Base-by-base conservation (phyloP, 2,113 vertebrate species). In the human (Homo sapiens) region DNA sequence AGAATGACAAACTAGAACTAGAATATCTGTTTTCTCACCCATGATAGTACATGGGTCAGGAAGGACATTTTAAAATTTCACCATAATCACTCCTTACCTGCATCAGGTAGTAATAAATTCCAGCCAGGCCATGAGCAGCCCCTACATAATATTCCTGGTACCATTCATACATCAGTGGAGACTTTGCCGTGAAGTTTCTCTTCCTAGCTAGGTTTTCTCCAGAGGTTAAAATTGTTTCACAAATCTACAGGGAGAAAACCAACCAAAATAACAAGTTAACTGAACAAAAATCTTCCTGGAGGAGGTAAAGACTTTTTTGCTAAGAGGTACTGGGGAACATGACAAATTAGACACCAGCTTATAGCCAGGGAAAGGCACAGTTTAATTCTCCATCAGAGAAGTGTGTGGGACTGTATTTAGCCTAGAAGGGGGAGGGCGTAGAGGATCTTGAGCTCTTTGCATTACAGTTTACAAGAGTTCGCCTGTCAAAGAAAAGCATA, bases 91-190 rank as follows among this genome's bases (percentile, higher is more conserved):
- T 38, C 89, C 98, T 98, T 96, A 99, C 99, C 99, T 99, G 99
- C 99, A 99, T 99, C 94, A 99, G 99, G 97, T 98, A 99, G 97
- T 99, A 99, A 96, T 99, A 99, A 98, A 99, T 99, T 75, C 99
- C 99, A 8, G 99, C 99, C 89, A 99, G 98, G 22, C 99, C 99
- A 8, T 99, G 99, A 52, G 99, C 99, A 1, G 99, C 99, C 5
- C 99, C 99, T 0, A 99, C 99, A 0, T 99, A 99, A 98, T 99
- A 99, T 95, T 99, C 99, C 97, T 99, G 99, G 98, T 99, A 99
- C 99, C 99, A 99, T 97, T 99, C 99, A 27, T 99, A 99, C 99
- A 99, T 99, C 95, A 99, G 98, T 0, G 99, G 99, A 87, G 98
- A 99, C 95, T 99, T 99, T 7, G 98, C 98, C 92, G 99, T 98